Evolutionary conservation across 2,797 vertebrate species (phyloP).

Genomic region (Spinus pinus): DNA sequence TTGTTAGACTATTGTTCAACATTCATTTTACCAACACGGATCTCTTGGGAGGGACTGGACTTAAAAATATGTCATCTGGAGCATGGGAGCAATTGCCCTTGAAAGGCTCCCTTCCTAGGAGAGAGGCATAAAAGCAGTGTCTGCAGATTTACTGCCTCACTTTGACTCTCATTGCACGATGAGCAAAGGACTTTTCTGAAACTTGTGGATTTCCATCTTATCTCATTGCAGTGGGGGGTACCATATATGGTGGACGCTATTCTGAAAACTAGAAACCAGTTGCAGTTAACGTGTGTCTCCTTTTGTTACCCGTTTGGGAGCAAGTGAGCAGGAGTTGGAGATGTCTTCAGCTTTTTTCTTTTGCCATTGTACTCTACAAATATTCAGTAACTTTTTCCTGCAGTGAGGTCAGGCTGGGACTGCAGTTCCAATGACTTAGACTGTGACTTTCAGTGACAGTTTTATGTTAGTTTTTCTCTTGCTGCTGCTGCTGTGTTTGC

Average conservation of each 20-base stretch:
- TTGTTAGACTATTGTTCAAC: background rate
- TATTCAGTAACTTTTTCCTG: background rate
- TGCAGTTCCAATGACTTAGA: background rate
- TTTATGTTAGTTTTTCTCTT: background rate
- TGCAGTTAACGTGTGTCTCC: background rate
- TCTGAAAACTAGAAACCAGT: background rate
- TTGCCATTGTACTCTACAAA: background rate
- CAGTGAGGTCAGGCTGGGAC: background rate
- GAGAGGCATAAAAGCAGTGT: background rate
- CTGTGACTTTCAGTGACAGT: no score
- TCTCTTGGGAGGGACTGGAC: background rate
- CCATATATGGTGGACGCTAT: background rate
- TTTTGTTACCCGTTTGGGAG: background rate
- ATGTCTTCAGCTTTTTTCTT: background rate
- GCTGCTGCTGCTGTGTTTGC: background rate
- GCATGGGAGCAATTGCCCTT: background rate
- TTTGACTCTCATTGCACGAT: background rate
- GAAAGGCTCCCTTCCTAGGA: background rate
- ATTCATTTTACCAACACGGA: background rate
- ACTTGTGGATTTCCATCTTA: background rate
- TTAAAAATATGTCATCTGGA: background rate
- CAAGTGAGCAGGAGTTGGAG: background rate
- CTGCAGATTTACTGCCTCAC: background rate
- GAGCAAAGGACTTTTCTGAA: background rate
- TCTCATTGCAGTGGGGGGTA: background rate